Evolutionary conservation across 2,797 vertebrate species (phyloP), one percentile per base, ranked within the genome.

Genomic region (Leptatherina wallacei): DNA sequence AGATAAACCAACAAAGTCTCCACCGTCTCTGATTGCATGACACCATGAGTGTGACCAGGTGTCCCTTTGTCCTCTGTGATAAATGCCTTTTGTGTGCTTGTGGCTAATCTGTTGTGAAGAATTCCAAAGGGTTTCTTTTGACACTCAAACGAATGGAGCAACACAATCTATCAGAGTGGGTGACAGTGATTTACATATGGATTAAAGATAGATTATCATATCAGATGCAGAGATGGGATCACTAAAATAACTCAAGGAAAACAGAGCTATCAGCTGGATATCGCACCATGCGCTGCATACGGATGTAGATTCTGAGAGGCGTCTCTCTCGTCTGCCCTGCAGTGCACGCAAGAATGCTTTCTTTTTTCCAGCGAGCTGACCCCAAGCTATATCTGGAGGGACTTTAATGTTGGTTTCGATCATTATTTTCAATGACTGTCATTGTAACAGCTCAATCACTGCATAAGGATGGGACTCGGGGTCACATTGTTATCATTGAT

Each of bases 161-260:
- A 84, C 75, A 24, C 71, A 78, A 88, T 87, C 83, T 77, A 81
- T 86, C 61, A 3, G 61, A 79, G 61, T 9, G 38, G 38, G 65
- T 66, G 84, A 76, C 63, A 65, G 60, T 78, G 71, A 92, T 90
- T 89, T 92, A 86, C 84, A 86, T 82, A 58, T 20, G 80, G 77
- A 85, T 91, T 89, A 90, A 88, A 86, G 74, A 86, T 35, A 82
- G 70, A 90, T 92, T 86, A 91, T 87, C 67, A 90, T 87, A 87
- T 86, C 73, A 80, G 78, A 86, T 57, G n/a, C 64, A 6, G 65
- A 64, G 81, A 69, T 3, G 67, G 57, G 77, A 81, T 40, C 74
- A 36, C 61, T 80, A 80, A 61, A 86, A 80, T 59, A 75, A 65
- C 81, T 81, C 71, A 3, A 57, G 75, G 61, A 87, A 82, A 81